Evolutionary conservation across 2,797 vertebrate genomes (phyloP), one percentile per base, ranked within the genome.

Genomic region (Sebastes diploproa): DNA sequence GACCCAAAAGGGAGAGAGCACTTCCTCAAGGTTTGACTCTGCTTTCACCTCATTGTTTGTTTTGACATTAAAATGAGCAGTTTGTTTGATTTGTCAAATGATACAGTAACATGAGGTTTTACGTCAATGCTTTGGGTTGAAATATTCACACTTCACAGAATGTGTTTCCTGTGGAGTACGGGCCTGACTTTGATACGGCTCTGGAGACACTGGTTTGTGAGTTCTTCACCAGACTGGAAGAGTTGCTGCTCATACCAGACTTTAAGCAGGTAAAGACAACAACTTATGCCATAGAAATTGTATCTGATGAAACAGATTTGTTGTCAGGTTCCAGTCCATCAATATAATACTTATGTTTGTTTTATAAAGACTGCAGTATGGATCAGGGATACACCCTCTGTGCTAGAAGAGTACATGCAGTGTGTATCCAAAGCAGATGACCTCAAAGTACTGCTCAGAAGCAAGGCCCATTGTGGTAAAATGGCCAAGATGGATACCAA

Each of bases 201-300:
- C 74, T 92, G 67, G 87, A 92, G 82, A 78, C 73, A 3, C 62
- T 91, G 62, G 30, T 87, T 65, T 82, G 76, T 60, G 66, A 86
- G 30, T 90, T 91, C 73, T 85, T 91, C 77, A 82, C 78, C 59
- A 80, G 84, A 72, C 71, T 90, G 72, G 90, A 92, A 42, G n/a
- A 81, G 12, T 23, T 86, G 20, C 65, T 91, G 46, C 64, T 63
- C 22, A 38, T 91, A 46, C 89, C 88, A 70, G 80, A 91, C 83
- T 91, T 90, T 62, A 88, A 89, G 68, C 67, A 91, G 86, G 89
- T 91, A 46, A n/a, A 59, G 25, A 60, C 14, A 42, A n/a, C 20
- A 68, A 20, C 36, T 3, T 3, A 5, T 52, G 20, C 2, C 10
- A n/a, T n/a, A 22, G 23, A 60, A 55, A 22, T 1, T 1, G 3